Base-by-base conservation (phyloP, 2,113 vertebrate species). In the Entomyzon cyanotis region DNA sequence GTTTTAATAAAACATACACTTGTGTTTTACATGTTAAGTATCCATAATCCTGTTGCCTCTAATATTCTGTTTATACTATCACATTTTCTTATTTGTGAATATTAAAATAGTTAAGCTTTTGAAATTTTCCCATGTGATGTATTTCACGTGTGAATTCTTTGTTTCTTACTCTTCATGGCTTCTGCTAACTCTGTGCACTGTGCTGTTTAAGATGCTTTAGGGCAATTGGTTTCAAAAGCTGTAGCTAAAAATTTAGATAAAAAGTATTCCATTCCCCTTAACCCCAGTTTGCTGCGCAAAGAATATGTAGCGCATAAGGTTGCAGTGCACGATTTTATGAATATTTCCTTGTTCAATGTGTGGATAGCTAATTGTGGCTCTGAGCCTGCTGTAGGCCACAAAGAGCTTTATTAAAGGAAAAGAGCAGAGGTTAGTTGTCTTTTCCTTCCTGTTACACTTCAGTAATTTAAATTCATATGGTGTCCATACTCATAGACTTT, bases 301-400 rank as follows among this genome's bases (percentile, higher is more conserved):
- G n/a, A 79, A 7, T 63, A 39, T 0, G 0, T 53, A 65, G 23
- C 33, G 10, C 17, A 1, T 53, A n/a, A 62, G 42, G 9, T n/a
- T 64, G 18, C 70, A 73, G n/a, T 78, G 35, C 27, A 27, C 8
- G 19, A 10, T 17, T 74, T 73, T 67, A 47, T 52, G 12, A 59
- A 4, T 67, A 53, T 82, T 83, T 69, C 17, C 19, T 35, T 58
- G 25, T 65, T 90, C 20, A 15, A 0, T 53, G 11, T 53, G 65
- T 49, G 46, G 33, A 35, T 16, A 53, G 31, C 12, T 62, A 25
- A 46, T 41, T 76, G 37, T 76, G 42, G 19, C 73, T 52, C 42
- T 77, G 21, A 75, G 41, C 37, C 44, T 86, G n/a, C 75, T 56
- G 8, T 65, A 68, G 77, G 46, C 30, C 55, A 65, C 17, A n/a